Conservation (phyloP, 2,113 vertebrate genomes). For the Stigmatopora argus region DNA sequence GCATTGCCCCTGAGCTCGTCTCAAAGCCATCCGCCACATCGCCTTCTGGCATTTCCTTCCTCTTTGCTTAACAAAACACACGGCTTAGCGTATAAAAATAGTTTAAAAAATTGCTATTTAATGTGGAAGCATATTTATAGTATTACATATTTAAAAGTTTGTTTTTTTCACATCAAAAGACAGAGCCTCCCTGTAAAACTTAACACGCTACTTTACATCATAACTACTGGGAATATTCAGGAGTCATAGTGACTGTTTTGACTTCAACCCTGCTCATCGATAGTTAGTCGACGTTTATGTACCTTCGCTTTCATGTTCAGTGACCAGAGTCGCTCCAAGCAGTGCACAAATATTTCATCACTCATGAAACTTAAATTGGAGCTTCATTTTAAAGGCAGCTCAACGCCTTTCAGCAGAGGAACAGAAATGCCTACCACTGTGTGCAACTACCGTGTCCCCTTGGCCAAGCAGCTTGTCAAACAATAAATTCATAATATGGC, state of each 20-base stretch:
- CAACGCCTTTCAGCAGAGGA: conserved; percentile 2
- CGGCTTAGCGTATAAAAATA: conserved; percentile 37
- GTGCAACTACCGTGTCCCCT: conserved; percentile 11
- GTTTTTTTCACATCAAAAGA: conserved; percentile 53
- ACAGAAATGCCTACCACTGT: conserved; percentile 4
- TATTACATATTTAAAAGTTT: conserved; percentile 40
- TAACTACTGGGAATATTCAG: conserved; percentile 30
- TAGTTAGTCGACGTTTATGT: conserved; percentile 32
- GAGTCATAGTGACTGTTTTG: conserved; percentile 13
- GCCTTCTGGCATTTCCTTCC: conserved; percentile 41
- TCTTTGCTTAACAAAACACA: conserved; percentile 38
- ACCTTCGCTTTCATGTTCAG: conserved; percentile 17
- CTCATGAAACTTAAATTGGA: conserved; percentile 41
- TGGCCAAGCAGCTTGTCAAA: conserved; percentile 13
- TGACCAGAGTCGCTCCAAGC: conserved; percentile 14
- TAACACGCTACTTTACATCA: conserved; percentile 15
- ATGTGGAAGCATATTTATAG: conserved; percentile 46
- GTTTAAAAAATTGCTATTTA: conserved; percentile 29
- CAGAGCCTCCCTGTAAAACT: conserved; percentile 22
- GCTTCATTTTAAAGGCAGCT: conserved; percentile 26
- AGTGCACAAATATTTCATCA: conserved; percentile 38
- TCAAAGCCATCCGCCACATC: conserved; percentile 37
- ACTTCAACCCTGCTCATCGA: conserved; percentile 24
- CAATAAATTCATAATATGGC: conserved; percentile 16
- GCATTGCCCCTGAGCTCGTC: conserved; percentile 33